Base-by-base conservation (phyloP, 2,113 vertebrate genomes). In the Chaenocephalus aceratus region DNA sequence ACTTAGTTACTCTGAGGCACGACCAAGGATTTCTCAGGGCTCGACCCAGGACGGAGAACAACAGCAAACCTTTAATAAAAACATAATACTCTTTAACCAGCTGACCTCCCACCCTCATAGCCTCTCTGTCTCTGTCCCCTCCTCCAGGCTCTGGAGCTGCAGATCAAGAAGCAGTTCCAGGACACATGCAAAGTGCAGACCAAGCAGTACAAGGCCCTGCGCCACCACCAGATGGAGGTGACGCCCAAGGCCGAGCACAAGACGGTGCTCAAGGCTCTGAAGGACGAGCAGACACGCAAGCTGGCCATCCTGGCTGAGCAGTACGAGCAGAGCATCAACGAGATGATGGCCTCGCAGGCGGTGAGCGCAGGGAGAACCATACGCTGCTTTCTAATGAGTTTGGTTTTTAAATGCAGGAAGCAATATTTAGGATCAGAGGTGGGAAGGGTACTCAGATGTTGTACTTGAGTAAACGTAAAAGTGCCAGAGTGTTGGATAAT, bases 121-220 rank as follows among this genome's bases (percentile, higher is more conserved):
- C 9, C 11, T 21, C 78, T 71, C 83, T 26, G 73, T 62, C 26
- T 90, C 76, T 64, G 70, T 58, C 49, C 91, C 76, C 72, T 72
- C 48, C 72, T 54, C 73, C 91, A 99, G 98, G 97, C 95, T 85
- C 95, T 99, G 97, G 98, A 99, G 96, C 95, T 99, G 95, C 98
- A 99, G 95, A 99, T 99, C 87, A 99, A 99, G 95, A 99, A 99
- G 94, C 98, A 99, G 96, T 99, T 99, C 94, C 98, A 99, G 96
- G 98, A 99, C 96, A 99, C 98, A 14, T 99, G 98, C 93, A 99
- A 99, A 95, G 98, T 99, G 87, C 98, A 99, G 95, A 99, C 98
- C 75, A 99, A 99, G 94, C 98, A 99, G 96, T 99, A 99, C 94
- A 99, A 99, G 94, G 98, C 98, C 80, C 96, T 99, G 91, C 97